phyloP scores from a whole-genome alignment of 2,888 invertebrate species.

The Icerya purchasi region DNA sequence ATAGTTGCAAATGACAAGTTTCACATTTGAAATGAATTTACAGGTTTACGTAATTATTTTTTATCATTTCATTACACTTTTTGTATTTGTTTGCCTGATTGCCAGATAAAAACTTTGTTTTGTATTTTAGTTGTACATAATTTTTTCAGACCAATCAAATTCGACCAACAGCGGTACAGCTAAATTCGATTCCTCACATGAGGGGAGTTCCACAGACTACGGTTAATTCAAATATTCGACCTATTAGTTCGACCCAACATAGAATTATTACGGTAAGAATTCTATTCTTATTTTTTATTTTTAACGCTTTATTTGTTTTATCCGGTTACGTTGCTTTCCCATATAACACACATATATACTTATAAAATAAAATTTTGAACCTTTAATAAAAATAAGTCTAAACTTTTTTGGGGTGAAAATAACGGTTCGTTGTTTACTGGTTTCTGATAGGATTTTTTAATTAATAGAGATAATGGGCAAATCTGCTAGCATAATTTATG shows the following conservation, averaged over 20 bases:
- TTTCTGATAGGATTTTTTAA: too few relatives aligned
- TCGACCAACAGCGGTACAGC: slow-evolving; percentile 18
- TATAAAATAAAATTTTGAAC: too few relatives aligned
- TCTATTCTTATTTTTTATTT: too few relatives aligned
- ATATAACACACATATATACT: too few relatives aligned
- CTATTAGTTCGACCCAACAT: slow-evolving; percentile 27
- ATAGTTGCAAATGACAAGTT: background rate
- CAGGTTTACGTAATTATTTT: background rate
- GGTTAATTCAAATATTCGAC: slow-evolving; percentile 25
- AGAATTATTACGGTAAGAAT: slow-evolving; percentile 31
- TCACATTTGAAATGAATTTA: background rate
- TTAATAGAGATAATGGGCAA: too few relatives aligned
- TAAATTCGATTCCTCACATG: slow-evolving; percentile 34
- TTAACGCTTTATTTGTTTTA: too few relatives aligned
- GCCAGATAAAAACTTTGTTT: background rate
- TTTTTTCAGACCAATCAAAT: slow-evolving; percentile 13
- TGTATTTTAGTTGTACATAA: background rate
- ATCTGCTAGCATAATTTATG: too few relatives aligned
- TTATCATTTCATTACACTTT: background rate
- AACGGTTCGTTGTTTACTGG: too few relatives aligned
- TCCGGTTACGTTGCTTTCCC: too few relatives aligned
- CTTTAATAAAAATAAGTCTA: too few relatives aligned
- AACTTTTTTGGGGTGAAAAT: too few relatives aligned
- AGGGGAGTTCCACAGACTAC: slow-evolving; percentile 34
- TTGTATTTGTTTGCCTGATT: background rate